Evolutionary conservation across 2,797 vertebrate species (phyloP).

Genomic region (Rhabdomys pumilio): DNA sequence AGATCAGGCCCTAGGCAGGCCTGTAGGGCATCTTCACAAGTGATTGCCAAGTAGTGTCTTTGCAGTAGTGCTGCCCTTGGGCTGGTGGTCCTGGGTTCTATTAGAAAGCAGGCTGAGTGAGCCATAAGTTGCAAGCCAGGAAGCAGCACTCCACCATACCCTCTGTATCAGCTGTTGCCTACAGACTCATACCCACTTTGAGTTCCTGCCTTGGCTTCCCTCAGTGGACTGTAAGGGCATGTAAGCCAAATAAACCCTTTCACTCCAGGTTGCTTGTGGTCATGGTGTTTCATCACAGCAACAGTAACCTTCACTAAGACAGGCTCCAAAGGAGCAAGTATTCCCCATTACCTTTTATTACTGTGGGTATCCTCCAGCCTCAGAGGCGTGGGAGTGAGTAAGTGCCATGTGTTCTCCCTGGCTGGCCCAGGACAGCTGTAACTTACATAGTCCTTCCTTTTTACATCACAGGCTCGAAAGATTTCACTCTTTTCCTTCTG

Average conservation of each 20-base stretch:
- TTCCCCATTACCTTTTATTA: conserved; percentile 67
- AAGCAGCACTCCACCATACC: too few species aligned
- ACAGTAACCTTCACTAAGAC: neutral
- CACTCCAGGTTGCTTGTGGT: too few species aligned
- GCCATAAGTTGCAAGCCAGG: neutral
- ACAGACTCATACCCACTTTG: neutral
- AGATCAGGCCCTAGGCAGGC: neutral
- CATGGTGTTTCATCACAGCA: neutral
- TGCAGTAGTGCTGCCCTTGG: too few species aligned
- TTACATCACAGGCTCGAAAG: neutral
- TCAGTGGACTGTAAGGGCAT: neutral
- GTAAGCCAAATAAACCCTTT: neutral
- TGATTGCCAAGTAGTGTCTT: neutral
- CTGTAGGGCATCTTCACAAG: neutral
- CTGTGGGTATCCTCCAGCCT: neutral
- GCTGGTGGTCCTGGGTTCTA: neutral
- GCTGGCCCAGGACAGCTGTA: conserved; percentile 34
- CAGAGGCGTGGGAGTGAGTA: neutral
- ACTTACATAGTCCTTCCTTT: conserved; percentile 18
- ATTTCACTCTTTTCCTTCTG: conserved; percentile 27
- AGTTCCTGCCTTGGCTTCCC: neutral
- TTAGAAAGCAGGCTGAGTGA: neutral
- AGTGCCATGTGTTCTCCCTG: neutral
- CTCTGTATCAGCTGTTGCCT: neutral
- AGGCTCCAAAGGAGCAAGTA: conserved; percentile 25